Base-by-base conservation (phyloP, 1,140 invertebrate species). In the Pteromalus puparum region DNA sequence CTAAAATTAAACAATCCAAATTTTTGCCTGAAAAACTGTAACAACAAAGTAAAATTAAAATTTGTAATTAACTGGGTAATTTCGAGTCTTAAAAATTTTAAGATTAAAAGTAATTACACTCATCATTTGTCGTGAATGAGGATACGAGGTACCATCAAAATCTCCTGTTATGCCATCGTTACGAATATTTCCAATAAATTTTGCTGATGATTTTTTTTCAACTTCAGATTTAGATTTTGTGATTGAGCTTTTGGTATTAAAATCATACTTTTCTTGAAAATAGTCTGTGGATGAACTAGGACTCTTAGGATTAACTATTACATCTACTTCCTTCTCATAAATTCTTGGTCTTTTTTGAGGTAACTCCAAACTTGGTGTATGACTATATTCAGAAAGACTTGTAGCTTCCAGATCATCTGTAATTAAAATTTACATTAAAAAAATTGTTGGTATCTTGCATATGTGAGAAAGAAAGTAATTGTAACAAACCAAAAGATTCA, bases 1-100 rank as follows among this genome's bases (percentile, higher is more conserved):
- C 99, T 95, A 91, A 99, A 99, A 6, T 94, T 94, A 87, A 96
- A 95, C 18, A 99, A 93, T 77, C 98, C 97, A 94, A 99, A 99
- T 87, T 95, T 96, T 87, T 96, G 93, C 73, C 94, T 93, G 79
- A 98, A 96, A 67, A 95, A 87, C 93, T 95, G 34, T 38, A 87
- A 88, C 83, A 70, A 82, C 6, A 65, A 84, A 65, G 12, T 21
- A 21, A 1, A 65, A 15, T 18, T 65, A 65, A 21, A 21, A 21
- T n/a, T 65, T 18, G 21, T 67, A 85, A 83, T 80, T 76, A 78
- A 53, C n/a, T 65, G 65, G 72, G 82, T 53, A 61, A 65, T 42
- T n/a, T n/a, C n/a, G n/a, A 34, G 30, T 34, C n/a, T 38, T 53
- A 73, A 21, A 21, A 15, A 21, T 7, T 42, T 42, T 78, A 72